Percentiles rank a stretch among this genome's conserved stretches.
Evolutionary conservation across 2,113 vertebrate species (phyloP).

Genomic region (Connochaetes taurinus): DNA sequence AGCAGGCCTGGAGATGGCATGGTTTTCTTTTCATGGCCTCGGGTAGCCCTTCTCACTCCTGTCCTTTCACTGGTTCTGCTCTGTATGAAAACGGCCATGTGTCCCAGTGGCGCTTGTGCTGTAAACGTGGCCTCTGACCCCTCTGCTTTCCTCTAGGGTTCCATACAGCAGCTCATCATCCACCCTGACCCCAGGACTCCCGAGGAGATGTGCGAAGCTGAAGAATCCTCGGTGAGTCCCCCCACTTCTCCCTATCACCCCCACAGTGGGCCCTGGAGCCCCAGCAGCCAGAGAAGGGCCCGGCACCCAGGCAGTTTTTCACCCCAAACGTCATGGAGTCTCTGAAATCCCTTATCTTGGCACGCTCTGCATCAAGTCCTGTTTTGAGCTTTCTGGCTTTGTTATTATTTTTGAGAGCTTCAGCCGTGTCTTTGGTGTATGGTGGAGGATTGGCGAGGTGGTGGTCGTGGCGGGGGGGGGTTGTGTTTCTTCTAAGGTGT

Average conservation of each 20-base stretch:
- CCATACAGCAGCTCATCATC: constrained; percentile 91
- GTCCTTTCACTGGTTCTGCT: neutral
- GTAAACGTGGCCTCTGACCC: neutral
- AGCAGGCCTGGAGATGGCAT: neutral
- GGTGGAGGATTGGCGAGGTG: no score
- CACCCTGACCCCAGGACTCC: constrained; percentile 84
- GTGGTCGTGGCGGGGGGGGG: no score
- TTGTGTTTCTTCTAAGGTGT: constrained; percentile 19
- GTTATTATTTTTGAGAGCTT: neutral
- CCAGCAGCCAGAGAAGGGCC: neutral
- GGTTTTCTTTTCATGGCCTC: neutral
- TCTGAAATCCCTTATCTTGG: neutral
- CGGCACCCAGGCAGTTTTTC: neutral
- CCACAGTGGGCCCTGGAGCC: neutral
- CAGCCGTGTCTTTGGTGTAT: neutral
- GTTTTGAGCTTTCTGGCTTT: constrained; percentile 32
- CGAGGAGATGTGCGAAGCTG: constrained; percentile 92
- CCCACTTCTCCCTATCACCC: accelerated
- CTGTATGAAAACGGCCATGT: accelerated
- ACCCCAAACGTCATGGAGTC: neutral
- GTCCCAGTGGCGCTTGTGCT: accelerated
- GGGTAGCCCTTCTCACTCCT: neutral
- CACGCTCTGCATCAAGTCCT: neutral
- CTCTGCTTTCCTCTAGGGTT: constrained; percentile 82
- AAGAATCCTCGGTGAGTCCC: constrained; percentile 89